These are phyloP conservation scores for Lamellibrachia luymesi DNA, from an alignment of 1,140 invertebrate species.

Conservation along the genomic window DNA sequence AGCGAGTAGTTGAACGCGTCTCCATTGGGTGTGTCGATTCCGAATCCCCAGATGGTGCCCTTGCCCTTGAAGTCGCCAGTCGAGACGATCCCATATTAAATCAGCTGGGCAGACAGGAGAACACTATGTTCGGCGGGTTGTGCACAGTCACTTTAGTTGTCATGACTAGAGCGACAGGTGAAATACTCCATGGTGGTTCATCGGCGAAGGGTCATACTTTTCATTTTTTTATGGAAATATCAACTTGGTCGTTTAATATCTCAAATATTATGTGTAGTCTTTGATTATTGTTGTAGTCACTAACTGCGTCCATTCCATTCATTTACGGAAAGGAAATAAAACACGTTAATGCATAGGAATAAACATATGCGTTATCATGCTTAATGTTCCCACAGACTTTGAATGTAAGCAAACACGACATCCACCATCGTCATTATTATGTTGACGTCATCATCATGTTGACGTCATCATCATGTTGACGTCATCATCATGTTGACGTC, in stretches of 20 bases:
- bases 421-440: neutral
- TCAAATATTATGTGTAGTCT: neutral
- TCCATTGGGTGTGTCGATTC: neutral
- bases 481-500: neutral
- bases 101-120: no score
- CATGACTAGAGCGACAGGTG: neutral
- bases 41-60: neutral
- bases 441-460: neutral
- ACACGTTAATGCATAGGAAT: no score
- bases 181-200: neutral
- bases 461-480: neutral
- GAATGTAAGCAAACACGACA: neutral
- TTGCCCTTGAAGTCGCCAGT: no score
- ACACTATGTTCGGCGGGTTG: no score
- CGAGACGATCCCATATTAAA: no score
- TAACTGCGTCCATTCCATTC: no score
- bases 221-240: no score
- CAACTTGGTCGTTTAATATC: neutral
- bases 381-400: neutral
- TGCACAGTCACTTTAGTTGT: no score
- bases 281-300: no score
- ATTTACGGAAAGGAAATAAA: no score
- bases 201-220: neutral
- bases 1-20: no score
- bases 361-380: neutral